Conservation (phyloP, 2,888 invertebrate genomes). For the Dromius quadrimaculatus region DNA sequence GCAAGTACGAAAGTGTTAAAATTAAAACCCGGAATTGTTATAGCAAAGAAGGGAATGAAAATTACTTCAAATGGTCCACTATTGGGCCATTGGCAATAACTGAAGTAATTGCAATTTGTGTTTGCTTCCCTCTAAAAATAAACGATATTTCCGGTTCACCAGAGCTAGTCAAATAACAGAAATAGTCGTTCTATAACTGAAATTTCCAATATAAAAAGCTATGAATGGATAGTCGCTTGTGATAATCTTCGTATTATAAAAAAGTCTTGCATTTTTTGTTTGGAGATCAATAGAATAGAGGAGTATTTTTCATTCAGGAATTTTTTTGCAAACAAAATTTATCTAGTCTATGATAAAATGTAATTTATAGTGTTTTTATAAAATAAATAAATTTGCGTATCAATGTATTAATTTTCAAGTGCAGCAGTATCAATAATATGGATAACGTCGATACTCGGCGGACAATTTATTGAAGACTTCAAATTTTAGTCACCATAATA, state of each 20-base stretch:
- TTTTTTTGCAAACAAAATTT: constrained; percentile 19
- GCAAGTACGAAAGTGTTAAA: too few species aligned
- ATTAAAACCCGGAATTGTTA: too few species aligned
- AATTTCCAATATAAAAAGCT: too few species aligned
- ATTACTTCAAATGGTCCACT: background rate
- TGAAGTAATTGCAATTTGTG: background rate
- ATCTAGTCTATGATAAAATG: constrained; percentile 26
- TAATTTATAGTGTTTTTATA: constrained; percentile 24
- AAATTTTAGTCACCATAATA: constrained; percentile 15
- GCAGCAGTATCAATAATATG: background rate
- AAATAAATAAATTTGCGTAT: constrained; percentile 33
- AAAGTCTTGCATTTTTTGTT: background rate
- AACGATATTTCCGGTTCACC: constrained; percentile 1
- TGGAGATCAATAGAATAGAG: background rate
- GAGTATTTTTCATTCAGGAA: constrained; percentile 15
- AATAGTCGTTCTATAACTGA: too few species aligned
- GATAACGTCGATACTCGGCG: background rate
- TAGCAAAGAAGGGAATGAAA: background rate
- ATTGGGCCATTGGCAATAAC: background rate
- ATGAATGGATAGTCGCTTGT: too few species aligned
- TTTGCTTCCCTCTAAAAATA: constrained; percentile 1
- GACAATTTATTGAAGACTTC: background rate
- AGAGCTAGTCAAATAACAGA: background rate
- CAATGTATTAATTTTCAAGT: constrained; percentile 21
- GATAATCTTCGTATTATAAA: background rate